Percentiles rank a stretch among this genome's conserved stretches.
phyloP scores from a whole-genome alignment of 2,113 vertebrate genomes.

The Macroglossus sobrinus region DNA sequence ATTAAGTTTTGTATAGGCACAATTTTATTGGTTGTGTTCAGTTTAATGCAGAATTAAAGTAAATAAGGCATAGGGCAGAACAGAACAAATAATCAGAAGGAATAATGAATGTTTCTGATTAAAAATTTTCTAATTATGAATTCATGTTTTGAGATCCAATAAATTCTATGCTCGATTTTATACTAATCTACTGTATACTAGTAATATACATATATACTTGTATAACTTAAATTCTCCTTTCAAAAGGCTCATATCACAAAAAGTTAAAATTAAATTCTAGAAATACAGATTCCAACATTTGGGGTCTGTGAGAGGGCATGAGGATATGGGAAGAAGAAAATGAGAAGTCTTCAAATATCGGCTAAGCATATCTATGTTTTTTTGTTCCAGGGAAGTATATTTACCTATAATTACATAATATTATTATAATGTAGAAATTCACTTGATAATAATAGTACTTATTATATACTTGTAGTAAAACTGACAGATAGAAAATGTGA shows the following conservation, averaged over 20 bases:
- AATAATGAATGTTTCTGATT: neutral
- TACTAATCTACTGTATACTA: neutral
- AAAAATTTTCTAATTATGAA: neutral
- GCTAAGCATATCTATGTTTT: neutral
- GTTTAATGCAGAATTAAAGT: neutral
- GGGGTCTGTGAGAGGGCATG: neutral
- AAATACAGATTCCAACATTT: neutral
- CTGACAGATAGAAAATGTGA: neutral
- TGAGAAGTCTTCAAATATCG: neutral
- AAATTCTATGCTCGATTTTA: neutral
- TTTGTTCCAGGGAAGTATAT: neutral
- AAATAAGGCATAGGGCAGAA: neutral
- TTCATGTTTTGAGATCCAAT: neutral
- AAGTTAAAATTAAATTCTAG: neutral
- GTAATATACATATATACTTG: neutral
- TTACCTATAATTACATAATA: neutral
- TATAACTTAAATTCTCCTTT: neutral
- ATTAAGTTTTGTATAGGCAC: neutral
- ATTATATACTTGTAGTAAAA: neutral
- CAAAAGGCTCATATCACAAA: neutral
- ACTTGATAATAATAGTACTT: neutral
- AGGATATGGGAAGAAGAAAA: neutral
- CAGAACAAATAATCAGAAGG: fast-evolving
- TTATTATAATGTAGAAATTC: neutral
- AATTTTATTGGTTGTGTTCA: neutral